Evolutionary conservation across 1,140 invertebrate species (phyloP), one percentile per base, ranked within the genome.

Genomic region (Pseudomyrmex dendroicus): DNA sequence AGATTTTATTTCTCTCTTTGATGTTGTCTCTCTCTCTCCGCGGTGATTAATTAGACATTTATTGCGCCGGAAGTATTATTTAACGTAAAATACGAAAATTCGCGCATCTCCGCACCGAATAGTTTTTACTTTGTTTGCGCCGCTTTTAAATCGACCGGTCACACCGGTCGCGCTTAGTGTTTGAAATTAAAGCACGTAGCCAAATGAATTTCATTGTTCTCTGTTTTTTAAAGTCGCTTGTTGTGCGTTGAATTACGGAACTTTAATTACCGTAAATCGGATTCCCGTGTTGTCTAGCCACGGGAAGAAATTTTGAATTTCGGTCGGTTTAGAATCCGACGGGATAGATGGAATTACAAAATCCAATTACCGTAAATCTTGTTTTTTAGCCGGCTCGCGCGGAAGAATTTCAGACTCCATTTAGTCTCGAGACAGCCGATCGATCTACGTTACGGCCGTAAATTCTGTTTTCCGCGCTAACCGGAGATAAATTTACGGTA

Each of bases 331-430:
- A 70, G 66, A 70, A 70, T 70, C 44, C 57, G 48, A 48, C 35
- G 5, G 35, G 35, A 35, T 35, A 57, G 57, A 70, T 59, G 76
- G 64, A 70, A 80, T 80, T 80, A 72, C 66, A 72, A 80, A 80
- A 80, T 80, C 76, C 76, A 80, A 80, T 80, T 80, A 80, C 15
- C 76, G 54, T 80, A 80, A 80, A 80, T 80, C 76, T 80, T 72
- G 76, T 76, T 82, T 82, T 73, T 82, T 64, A 74, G 70, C 54
- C 72, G 80, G 48, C 68, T 7, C 20, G 48, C 20, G 48, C 35
- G 59, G 70, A 73, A 82, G 80, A 82, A 74, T 82, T 73, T 73
- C 80, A 82, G 68, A 82, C 80, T 64, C 80, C 72, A 73, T 82
- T 73, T 82, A 61, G 68, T 63, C 80, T 73, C 80, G 68, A 82